Base-by-base conservation (phyloP, 2,888 invertebrate species). In the Selenia dentaria region DNA sequence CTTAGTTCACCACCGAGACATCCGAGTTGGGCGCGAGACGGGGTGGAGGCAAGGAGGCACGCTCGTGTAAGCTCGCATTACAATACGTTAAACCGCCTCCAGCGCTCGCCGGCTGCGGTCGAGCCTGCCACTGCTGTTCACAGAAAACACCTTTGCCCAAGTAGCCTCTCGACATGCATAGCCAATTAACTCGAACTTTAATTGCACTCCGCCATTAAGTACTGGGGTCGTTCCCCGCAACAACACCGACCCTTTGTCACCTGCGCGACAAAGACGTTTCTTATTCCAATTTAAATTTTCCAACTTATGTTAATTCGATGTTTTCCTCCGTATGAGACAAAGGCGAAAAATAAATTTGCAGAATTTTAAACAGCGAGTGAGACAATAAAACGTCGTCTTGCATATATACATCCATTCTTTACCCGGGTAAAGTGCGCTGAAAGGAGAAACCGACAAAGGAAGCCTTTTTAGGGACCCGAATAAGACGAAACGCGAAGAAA, bases 401-500 rank as follows among this genome's bases (percentile, higher is more conserved):
- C 64, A 71, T 75, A 66, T 59, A 73, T 67, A 70, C 64, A 70
- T 67, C 63, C 67, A 79, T 80, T 77, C 70, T 69, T 79, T 70
- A 72, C 64, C 54, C 56, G 65, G 59, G 65, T 66, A 66, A 70
- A 74, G 67, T 63, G 68, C 71, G 75, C 59, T 79, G 77, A 81
- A 82, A 75, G 73, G 74, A 74, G 71, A 81, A 78, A 70, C 74
- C 74, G 73, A 75, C 76, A 80, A 74, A 76, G 68, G 70, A 74
- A 77, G 65, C 70, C 71, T 75, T 79, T 80, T 80, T 74, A 74
- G 73, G 73, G 69, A 67, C 67, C 62, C 65, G 74, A 73, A 79
- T 79, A 83, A 79, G 75, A 79, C 70, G 74, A 70, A 76, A 78
- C 76, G 78, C 70, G 76, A 81, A 80, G 82, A 83, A 87, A 85